Conservation (phyloP, 1,140 invertebrate genomes). For the Physella acuta region DNA sequence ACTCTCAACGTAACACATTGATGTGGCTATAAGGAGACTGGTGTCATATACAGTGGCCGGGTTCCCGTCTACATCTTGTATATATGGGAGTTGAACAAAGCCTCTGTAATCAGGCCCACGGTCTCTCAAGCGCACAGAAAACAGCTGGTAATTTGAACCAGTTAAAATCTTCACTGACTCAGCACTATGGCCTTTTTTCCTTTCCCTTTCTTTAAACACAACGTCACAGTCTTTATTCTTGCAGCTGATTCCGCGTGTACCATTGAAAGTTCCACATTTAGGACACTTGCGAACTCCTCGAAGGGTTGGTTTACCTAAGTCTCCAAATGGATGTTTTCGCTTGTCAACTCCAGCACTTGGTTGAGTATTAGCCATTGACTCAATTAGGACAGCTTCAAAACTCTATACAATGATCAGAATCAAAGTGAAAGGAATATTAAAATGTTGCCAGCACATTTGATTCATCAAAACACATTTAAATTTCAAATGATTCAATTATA, state of each 20-base stretch:
- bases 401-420: no score
- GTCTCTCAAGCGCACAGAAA: conserved; percentile 71
- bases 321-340: conserved; percentile 63
- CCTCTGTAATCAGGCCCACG: conserved; percentile 73
- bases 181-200: conserved; percentile 66
- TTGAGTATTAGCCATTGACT: conserved; percentile 1
- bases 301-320: conserved; percentile 71
- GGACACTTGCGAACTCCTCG: conserved; percentile 76
- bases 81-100: conserved; percentile 73
- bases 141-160: conserved; percentile 67
- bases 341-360: conserved; percentile 47
- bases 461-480: no score
- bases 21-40: conserved; percentile 57
- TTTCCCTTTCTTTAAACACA: conserved; percentile 72
- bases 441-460: no score
- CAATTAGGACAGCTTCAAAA: no score
- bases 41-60: conserved; percentile 62
- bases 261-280: conserved; percentile 79
- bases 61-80: conserved; percentile 59
- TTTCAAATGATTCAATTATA: no score
- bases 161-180: conserved; percentile 74
- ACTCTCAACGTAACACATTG: conserved; percentile 71
- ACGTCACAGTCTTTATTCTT: conserved; percentile 77
- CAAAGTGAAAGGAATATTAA: no score
- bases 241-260: conserved; percentile 73